Evolutionary conservation across 2,888 invertebrate genomes (phyloP), one percentile per base, ranked within the genome.

Genomic region (Cryptus armator): DNA sequence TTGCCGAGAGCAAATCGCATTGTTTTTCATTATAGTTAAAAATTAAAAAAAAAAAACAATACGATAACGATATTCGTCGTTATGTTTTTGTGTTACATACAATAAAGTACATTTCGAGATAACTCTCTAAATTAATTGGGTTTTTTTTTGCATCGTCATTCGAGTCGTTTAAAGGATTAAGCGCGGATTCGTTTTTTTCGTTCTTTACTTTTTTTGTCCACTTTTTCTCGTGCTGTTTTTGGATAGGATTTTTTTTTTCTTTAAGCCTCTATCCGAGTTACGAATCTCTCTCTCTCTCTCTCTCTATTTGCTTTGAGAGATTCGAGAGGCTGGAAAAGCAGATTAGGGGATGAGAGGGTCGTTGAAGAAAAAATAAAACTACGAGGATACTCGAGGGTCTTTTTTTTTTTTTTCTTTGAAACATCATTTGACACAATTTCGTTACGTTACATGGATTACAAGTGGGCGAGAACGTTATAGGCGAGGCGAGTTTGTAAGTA

Each of bases 401-500:
- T 16, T 53, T 67, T 71, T 44, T 70, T 9, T n/a, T 24, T 64
- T 14, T 24, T 56, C 37, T 14, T 59, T 72, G 10, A 24, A 44
- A 53, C 24, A 79, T 70, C 14, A 66, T 43, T 53, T 72, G 19
- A 70, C 68, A 72, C 43, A 78, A 78, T 70, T 43, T 48, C 48
- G 48, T 43, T 53, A 16, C 51, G 48, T 74, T 78, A 75, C 70
- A 68, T 56, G 78, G 78, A 81, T 81, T 81, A 78, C 46, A 70
- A 59, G 32, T 53, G 46, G 68, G 56, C 64, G 56, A 68, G 32
- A 53, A 62, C 24, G 62, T 62, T 84, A 71, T 79, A 64, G 51
- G 62, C 53, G 68, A 43, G 72, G 68, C 70, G 81, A 81, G 59
- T 68, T 81, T 84, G 78, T 84, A 84, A 81, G 84, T 84, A 75